phyloP scores from a whole-genome alignment of 2,797 vertebrate genomes.

The Craterocephalus amniculus region DNA sequence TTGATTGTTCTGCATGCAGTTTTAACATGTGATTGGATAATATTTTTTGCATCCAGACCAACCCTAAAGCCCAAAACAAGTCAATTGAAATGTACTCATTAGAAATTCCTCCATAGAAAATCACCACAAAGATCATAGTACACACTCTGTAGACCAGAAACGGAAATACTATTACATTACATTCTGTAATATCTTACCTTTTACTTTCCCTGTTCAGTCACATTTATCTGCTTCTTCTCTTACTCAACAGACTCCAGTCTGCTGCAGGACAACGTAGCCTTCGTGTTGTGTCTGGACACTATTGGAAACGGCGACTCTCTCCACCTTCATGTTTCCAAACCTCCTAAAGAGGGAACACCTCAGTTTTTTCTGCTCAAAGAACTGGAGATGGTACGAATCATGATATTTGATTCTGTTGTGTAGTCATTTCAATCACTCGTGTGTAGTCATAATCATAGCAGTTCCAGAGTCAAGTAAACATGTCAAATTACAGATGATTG shows the following conservation, averaged over 20 bases:
- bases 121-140: background rate
- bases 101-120: background rate
- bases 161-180: background rate
- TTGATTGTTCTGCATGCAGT: too few relatives aligned
- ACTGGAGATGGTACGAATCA: conserved; percentile 85
- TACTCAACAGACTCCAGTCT: conserved; percentile 91
- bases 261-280: conserved; percentile 97
- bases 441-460: background rate
- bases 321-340: conserved; percentile 96
- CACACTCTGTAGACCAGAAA: too few relatives aligned
- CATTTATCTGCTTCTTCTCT: background rate
- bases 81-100: background rate
- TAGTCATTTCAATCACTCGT: background rate
- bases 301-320: conserved; percentile 89
- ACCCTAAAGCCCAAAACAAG: background rate
- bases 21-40: background rate
- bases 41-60: background rate
- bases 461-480: background rate
- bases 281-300: conserved; percentile 96
- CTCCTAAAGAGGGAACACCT: conserved; percentile 93
- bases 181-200: too few relatives aligned
- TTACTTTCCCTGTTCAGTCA: background rate
- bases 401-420: fast-evolving
- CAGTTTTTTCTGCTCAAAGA: conserved; percentile 91
- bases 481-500: background rate